Evolutionary conservation across 2,113 vertebrate genomes (phyloP), one percentile per base, ranked within the genome.

Genomic region (Cinclus cinclus): DNA sequence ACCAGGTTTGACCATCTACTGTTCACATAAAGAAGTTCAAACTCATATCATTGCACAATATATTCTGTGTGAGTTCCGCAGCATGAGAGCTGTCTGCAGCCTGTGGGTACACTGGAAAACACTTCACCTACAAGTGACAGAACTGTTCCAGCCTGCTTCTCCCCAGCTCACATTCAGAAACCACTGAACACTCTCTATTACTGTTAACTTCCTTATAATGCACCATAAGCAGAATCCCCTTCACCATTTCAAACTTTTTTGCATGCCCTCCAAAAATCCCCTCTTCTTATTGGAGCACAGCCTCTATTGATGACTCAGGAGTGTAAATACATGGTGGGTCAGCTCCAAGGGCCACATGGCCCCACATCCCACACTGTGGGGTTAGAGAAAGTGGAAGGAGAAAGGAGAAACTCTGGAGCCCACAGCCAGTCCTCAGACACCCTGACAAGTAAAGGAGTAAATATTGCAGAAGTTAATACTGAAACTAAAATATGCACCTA

Each of bases 291-390:
- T 3, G 2, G 31, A 44, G n/a, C 39, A 33, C 1, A 35, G 12
- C 21, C 6, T 1, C 27, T 23, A 19, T 9, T 1, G 11, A 1
- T 15, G 37, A 9, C 44, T 37, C 50, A 6, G 46, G 7, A 39
- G 10, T 1, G 8, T 4, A 20, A 11, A 14, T 15, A 4, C 17
- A 23, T 0, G 5, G 7, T 3, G 13, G 10, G 35, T 3, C 33
- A 53, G 50, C 50, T 52, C 50, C 52, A 14, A 37, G 41, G 30
- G 21, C 41, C 17, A 35, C 63, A 53, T n/a, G 41, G 46, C 39
- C 8, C 9, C 62, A 55, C 4, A 41, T 15, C 30, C 7, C 20
- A 28, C 7, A 14, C 16, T 52, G 24, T 28, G 16, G 35, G 25
- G 10, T 21, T 14, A 60, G 31, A 7, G 24, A 13, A 75, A 42